A percentile compares a stretch with the other conserved stretches of the same genome.
These are phyloP conservation scores for Sitta carolinensis DNA, from an alignment of 2,797 vertebrate genomes.

Conservation along the genomic window DNA sequence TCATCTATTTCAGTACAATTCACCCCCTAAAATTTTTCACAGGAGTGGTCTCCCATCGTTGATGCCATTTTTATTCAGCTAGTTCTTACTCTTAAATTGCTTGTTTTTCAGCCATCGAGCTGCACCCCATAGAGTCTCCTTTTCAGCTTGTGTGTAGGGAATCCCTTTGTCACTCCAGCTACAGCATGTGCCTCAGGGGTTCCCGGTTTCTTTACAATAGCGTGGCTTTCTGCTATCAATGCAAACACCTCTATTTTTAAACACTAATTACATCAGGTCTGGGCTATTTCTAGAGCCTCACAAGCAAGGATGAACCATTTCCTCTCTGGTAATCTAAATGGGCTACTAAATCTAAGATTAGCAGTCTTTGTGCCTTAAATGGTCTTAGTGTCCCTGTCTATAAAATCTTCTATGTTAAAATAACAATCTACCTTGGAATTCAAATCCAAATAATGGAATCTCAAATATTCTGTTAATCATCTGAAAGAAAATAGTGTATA, in stretches of 20 bases:
- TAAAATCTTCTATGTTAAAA: neutral
- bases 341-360: conserved; percentile 46
- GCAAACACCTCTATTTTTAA: conserved; percentile 47
- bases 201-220: neutral
- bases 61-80: neutral
- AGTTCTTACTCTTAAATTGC: neutral
- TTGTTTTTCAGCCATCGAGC: neutral
- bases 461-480: neutral
- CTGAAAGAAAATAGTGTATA: neutral
- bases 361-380: conserved; percentile 22
- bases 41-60: neutral
- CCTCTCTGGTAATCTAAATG: conserved; percentile 37
- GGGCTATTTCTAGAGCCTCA: conserved; percentile 35
- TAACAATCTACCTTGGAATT: neutral
- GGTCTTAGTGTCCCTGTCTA: neutral
- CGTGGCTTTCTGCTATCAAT: neutral
- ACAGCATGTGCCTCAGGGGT: neutral
- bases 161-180: neutral
- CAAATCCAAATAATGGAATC: neutral
- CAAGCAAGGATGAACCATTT: conserved; percentile 31
- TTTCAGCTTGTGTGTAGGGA: neutral
- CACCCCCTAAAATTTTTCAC: neutral
- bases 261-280: neutral
- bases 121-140: neutral
- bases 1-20: neutral